Percentiles rank a stretch among this genome's conserved stretches.
These are phyloP conservation scores for Enteromius unitaeniatus DNA, from an alignment of 2,797 vertebrate genomes.

Conservation along the genomic window DNA sequence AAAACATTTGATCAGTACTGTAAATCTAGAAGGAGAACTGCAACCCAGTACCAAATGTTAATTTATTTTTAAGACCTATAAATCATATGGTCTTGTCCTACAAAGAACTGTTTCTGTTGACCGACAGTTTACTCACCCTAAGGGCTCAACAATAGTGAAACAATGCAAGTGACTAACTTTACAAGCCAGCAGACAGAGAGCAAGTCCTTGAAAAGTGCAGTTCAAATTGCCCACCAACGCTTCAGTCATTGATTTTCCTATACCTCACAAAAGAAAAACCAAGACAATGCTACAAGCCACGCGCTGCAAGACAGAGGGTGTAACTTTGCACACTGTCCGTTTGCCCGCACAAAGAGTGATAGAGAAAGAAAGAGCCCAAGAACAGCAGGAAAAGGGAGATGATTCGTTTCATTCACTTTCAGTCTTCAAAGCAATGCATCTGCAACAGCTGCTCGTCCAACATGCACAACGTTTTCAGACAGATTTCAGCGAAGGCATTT, in stretches of 20 bases:
- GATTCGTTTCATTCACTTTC: constrained; percentile 22
- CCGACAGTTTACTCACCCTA: constrained; percentile 43
- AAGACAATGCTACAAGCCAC: constrained; percentile 52
- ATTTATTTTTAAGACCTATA: constrained; percentile 58
- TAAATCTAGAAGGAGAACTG: neutral
- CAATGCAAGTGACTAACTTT: constrained; percentile 15
- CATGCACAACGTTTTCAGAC: neutral
- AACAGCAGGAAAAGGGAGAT: constrained; percentile 25
- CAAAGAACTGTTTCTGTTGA: constrained; percentile 58
- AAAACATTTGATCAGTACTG: neutral
- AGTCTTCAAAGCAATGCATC: constrained; percentile 46
- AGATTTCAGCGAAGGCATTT: neutral
- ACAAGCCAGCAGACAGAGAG: constrained; percentile 36
- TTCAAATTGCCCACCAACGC: constrained; percentile 50
- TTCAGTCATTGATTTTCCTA: constrained; percentile 7
- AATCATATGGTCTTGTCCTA: constrained; percentile 62
- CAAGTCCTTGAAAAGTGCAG: constrained; percentile 6
- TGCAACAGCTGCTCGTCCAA: constrained; percentile 11
- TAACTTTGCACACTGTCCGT: constrained; percentile 42
- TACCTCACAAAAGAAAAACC: constrained; percentile 47
- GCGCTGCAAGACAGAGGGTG: constrained; percentile 21
- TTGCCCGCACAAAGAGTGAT: constrained; percentile 36
- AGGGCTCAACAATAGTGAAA: constrained; percentile 60
- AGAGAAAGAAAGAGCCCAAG: constrained; percentile 1
- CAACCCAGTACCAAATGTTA: neutral